These are phyloP conservation scores for Tolmerus cingulatus DNA, from an alignment of 2,888 invertebrate genomes.

Conservation along the genomic window DNA sequence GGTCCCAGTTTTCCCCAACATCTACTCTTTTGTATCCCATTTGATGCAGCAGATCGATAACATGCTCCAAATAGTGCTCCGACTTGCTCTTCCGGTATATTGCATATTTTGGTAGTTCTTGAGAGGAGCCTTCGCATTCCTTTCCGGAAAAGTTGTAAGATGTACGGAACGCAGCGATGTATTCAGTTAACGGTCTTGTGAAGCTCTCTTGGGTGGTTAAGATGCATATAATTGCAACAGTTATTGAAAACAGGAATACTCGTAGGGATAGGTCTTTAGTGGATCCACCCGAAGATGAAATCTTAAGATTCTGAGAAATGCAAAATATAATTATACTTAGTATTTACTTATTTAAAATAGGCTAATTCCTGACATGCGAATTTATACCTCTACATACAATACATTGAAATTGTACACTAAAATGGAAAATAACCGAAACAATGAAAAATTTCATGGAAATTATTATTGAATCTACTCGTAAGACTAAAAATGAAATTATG, in stretches of 20 bases:
- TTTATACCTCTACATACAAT: no score
- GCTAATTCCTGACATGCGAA: no score
- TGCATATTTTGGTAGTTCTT: conserved; percentile 65
- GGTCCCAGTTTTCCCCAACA: conserved; percentile 75
- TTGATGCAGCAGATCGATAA: conserved; percentile 78
- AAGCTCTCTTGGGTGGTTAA: not conserved
- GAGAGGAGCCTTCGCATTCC: not conserved
- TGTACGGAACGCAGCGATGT: not conserved
- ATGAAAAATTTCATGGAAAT: no score
- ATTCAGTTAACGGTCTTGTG: not conserved
- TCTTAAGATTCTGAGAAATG: not conserved
- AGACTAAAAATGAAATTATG: no score
- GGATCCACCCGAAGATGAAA: not conserved
- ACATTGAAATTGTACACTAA: no score
- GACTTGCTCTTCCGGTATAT: conserved; percentile 67
- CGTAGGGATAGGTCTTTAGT: not conserved
- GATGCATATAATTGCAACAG: not conserved
- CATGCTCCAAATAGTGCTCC: conserved; percentile 74
- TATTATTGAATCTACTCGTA: no score
- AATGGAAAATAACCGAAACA: no score
- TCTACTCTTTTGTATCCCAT: conserved; percentile 74
- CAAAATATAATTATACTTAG: not conserved
- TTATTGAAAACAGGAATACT: not conserved
- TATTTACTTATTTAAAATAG: not conserved
- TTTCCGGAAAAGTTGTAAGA: not conserved